These are phyloP conservation scores for Tyto alba DNA, from an alignment of 2,113 vertebrate genomes.

Conservation along the genomic window DNA sequence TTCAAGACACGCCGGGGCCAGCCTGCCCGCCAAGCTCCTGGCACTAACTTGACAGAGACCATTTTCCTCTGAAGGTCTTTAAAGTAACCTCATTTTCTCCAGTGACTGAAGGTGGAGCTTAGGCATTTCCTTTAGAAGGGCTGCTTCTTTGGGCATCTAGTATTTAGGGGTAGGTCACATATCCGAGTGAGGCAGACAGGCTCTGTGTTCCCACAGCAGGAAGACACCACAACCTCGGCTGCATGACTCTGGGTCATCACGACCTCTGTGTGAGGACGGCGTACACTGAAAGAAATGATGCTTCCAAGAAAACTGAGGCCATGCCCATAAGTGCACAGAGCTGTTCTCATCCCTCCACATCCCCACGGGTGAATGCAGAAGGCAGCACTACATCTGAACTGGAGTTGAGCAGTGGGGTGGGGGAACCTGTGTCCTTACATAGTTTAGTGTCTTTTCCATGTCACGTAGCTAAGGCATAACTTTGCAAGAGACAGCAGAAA, in stretches of 20 bases:
- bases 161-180: background rate
- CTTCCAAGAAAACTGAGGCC: background rate
- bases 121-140: background rate
- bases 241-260: background rate
- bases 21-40: background rate
- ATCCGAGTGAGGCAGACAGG: background rate
- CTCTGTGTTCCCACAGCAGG: background rate
- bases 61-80: background rate
- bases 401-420: background rate
- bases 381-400: background rate
- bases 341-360: background rate
- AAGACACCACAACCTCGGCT: too few relatives aligned
- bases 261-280: background rate
- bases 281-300: background rate
- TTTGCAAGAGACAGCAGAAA: background rate
- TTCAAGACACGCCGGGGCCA: background rate
- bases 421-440: background rate
- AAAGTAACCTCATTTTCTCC: background rate
- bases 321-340: background rate
- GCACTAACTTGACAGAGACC: background rate
- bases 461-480: background rate
- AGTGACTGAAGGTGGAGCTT: background rate
- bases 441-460: rapidly evolving
- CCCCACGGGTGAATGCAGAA: background rate
- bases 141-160: background rate